Evolutionary conservation across 2,113 vertebrate genomes (phyloP).

Genomic region (Telmatochromis brichardi): DNA sequence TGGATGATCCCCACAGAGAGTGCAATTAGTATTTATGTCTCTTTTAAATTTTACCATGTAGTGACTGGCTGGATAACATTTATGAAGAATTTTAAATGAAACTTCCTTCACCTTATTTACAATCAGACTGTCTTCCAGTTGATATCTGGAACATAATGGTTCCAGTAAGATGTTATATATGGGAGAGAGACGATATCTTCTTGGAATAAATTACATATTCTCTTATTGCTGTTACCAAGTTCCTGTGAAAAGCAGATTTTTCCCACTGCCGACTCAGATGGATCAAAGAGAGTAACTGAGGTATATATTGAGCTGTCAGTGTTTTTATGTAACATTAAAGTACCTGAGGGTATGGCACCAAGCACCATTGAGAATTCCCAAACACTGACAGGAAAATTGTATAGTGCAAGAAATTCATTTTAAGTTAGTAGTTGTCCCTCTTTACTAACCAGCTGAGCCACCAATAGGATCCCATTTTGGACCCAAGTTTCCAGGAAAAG

Average conservation of each 20-base stretch:
- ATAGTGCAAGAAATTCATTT: neutral
- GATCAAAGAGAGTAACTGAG: neutral
- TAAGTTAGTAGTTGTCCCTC: neutral
- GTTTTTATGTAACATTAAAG: neutral
- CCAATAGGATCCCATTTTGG: neutral
- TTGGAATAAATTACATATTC: neutral
- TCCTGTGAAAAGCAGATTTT: neutral
- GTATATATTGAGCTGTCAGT: neutral
- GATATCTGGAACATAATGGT: neutral
- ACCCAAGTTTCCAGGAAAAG: too few relatives aligned
- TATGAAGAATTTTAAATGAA: neutral
- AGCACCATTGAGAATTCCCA: neutral
- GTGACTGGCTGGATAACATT: neutral
- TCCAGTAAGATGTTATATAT: neutral
- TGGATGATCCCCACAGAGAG: neutral
- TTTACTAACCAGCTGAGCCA: neutral
- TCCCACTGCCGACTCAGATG: neutral
- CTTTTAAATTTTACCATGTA: neutral
- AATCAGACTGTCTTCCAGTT: neutral
- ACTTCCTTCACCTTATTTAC: neutral
- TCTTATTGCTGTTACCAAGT: neutral
- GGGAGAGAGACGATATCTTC: neutral
- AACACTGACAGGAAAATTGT: neutral
- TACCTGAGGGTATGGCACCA: neutral
- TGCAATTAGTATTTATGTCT: neutral